Evolutionary conservation across 2,797 vertebrate genomes (phyloP).

Genomic region (Crocodylus rhombifer): DNA sequence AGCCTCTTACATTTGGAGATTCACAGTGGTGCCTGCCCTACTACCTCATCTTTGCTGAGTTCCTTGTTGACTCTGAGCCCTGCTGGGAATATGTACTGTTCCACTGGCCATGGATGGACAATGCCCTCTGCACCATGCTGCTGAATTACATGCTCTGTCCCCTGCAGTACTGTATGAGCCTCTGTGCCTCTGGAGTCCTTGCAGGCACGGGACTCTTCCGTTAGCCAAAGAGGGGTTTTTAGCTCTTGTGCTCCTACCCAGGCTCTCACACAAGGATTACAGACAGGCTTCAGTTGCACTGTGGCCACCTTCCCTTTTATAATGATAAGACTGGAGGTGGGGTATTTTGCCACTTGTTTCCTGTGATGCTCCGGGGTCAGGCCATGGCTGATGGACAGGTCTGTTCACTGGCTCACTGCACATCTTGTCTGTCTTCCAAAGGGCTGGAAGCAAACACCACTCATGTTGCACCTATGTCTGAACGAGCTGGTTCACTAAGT

Average conservation of each 20-base stretch:
- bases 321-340: neutral
- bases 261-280: neutral
- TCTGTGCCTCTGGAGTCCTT: too few relatives aligned
- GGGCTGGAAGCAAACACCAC: constrained; percentile 41
- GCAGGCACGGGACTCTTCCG: neutral
- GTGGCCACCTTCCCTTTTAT: neutral
- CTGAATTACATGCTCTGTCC: too few relatives aligned
- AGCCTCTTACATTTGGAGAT: neutral
- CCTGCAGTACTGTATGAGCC: too few relatives aligned
- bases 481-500: constrained; percentile 35
- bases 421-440: neutral
- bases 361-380: neutral
- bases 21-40: neutral
- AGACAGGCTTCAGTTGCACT: neutral
- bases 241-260: neutral
- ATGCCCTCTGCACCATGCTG: too few relatives aligned
- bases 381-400: too few relatives aligned
- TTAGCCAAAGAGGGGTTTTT: neutral
- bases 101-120: neutral
- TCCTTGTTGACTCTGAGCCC: neutral
- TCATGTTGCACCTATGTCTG: constrained; percentile 15
- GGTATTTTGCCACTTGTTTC: neutral
- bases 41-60: neutral
- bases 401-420: neutral
- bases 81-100: neutral